A percentile compares a stretch with the other conserved stretches of the same genome.
These are phyloP conservation scores for Cephonodes hylas DNA, from an alignment of 2,888 invertebrate genomes.

Conservation along the genomic window DNA sequence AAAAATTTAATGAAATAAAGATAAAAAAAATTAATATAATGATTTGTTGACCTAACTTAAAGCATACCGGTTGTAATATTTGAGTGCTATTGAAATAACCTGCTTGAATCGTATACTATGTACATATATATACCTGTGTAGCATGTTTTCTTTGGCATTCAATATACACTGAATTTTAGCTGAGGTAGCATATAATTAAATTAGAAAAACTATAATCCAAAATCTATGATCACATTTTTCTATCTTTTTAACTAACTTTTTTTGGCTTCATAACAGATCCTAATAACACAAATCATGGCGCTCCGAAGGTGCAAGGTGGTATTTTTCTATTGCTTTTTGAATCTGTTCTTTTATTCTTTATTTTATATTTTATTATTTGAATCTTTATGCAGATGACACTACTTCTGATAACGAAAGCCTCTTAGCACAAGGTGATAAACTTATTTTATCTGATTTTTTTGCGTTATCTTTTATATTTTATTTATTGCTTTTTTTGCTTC, in stretches of 20 bases:
- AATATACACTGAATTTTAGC: too few species aligned
- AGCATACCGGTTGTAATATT: too few species aligned
- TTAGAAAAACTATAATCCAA: background rate
- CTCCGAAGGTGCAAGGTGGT: constrained; percentile 16
- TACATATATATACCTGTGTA: too few species aligned
- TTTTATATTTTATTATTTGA: constrained; percentile 18
- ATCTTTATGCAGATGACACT: constrained; percentile 15
- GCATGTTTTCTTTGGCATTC: too few species aligned
- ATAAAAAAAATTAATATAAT: too few species aligned
- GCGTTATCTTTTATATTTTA: constrained; percentile 18
- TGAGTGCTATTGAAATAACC: too few species aligned
- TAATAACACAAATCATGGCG: constrained; percentile 8
- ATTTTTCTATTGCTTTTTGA: constrained; percentile 12
- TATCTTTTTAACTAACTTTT: background rate
- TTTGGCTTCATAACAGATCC: constrained; percentile 15
- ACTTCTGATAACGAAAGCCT: constrained; percentile 17
- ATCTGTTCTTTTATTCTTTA: constrained; percentile 13
- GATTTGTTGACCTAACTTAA: too few species aligned
- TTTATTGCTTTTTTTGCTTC: constrained; percentile 33
- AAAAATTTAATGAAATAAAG: too few species aligned
- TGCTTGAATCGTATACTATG: too few species aligned
- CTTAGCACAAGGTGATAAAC: constrained; percentile 9
- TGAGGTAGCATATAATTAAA: background rate
- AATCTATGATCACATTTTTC: background rate
- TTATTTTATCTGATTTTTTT: background rate